Conservation (phyloP, 1,140 invertebrate genomes). For the Anastrepha obliqua region DNA sequence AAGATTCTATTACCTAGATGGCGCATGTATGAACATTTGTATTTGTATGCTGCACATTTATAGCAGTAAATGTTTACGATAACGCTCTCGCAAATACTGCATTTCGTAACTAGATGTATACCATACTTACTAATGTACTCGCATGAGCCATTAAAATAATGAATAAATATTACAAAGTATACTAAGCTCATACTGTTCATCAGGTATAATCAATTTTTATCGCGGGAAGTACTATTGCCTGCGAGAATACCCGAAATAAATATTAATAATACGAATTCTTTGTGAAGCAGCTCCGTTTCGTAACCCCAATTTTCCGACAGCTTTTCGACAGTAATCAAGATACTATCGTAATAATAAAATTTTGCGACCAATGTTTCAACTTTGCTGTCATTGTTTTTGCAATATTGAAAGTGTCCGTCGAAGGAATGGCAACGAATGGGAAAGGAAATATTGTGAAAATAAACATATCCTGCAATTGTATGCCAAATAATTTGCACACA, state of each 20-base stretch:
- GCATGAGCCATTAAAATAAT: too few relatives aligned
- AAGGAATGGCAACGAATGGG: background rate
- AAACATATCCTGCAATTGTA: conserved; percentile 12
- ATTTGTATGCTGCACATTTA: too few relatives aligned
- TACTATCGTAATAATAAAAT: conserved; percentile 24
- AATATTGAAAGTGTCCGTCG: background rate
- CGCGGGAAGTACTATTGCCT: background rate
- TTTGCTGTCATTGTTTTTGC: background rate
- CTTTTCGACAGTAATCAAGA: background rate
- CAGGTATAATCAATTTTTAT: background rate
- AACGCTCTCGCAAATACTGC: too few relatives aligned
- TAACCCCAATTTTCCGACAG: background rate
- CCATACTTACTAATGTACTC: too few relatives aligned
- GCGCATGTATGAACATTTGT: too few relatives aligned
- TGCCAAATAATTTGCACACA: conserved; percentile 35
- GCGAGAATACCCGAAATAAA: background rate
- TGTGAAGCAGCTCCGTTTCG: background rate
- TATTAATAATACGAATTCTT: conserved; percentile 24
- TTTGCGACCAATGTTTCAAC: background rate
- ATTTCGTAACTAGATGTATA: too few relatives aligned
- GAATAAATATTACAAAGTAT: too few relatives aligned
- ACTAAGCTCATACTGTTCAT: background rate
- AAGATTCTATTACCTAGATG: too few relatives aligned
- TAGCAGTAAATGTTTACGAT: too few relatives aligned
- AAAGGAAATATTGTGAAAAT: conserved; percentile 17